Conservation (phyloP, 2,888 invertebrate species). For the Dione juno region DNA sequence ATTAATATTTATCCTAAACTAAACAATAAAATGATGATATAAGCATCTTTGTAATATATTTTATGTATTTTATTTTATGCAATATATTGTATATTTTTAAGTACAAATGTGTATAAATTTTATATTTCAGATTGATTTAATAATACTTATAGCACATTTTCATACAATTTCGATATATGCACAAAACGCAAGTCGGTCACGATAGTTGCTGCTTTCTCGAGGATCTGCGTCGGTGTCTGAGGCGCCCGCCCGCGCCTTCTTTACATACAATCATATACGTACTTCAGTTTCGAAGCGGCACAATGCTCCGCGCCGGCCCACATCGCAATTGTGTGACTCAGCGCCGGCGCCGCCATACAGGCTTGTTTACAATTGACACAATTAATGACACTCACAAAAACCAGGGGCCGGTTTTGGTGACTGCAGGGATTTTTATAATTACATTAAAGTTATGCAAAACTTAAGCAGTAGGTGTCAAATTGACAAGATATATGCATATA, state of each 20-base stretch:
- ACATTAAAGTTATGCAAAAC: slow-evolving; percentile 9
- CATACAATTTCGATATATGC: neutral
- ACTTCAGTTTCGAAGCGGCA: slow-evolving; percentile 44
- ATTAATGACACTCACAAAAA: slow-evolving; percentile 70
- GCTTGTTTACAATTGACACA: slow-evolving; percentile 75
- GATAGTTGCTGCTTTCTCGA: slow-evolving; percentile 61
- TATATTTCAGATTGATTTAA: neutral
- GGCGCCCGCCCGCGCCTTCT: slow-evolving; percentile 76
- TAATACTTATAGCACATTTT: neutral
- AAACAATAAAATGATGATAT: no score
- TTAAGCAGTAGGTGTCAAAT: neutral
- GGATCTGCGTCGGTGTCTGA: slow-evolving; percentile 65
- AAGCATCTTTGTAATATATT: no score
- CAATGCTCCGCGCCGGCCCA: slow-evolving; percentile 64
- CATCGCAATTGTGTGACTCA: slow-evolving; percentile 78
- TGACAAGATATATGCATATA: neutral
- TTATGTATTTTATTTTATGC: no score
- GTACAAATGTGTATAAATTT: neutral
- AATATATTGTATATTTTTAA: neutral
- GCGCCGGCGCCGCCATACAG: slow-evolving; percentile 67
- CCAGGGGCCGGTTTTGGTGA: slow-evolving; percentile 47
- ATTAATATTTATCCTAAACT: neutral
- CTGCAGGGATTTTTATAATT: slow-evolving; percentile 47
- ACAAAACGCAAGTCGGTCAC: slow-evolving; percentile 42
- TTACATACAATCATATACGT: slow-evolving; percentile 80